A percentile compares a stretch with the other conserved stretches of the same genome.
These are phyloP conservation scores for Dasyurus viverrinus DNA, from an alignment of 2,113 vertebrate species.

Conservation along the genomic window DNA sequence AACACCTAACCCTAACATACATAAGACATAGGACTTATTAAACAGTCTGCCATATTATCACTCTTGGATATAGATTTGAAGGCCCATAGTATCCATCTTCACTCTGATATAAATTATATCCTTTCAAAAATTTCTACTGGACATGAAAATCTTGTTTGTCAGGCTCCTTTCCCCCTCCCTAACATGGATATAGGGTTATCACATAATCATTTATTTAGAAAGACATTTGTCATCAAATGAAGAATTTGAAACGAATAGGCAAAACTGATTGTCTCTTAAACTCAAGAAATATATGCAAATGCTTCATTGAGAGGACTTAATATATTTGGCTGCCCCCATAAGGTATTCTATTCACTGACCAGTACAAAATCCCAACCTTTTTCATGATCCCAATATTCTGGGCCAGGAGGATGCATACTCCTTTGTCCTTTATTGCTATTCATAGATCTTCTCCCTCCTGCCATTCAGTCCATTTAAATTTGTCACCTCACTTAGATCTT, in stretches of 20 bases:
- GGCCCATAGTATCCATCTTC: background rate
- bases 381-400: background rate
- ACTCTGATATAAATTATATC: background rate
- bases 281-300: no score
- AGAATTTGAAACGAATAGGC: background rate
- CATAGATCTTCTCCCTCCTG: background rate
- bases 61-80: background rate
- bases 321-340: no score
- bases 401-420: background rate
- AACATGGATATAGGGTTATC: background rate
- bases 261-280: no score
- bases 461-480: background rate
- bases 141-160: background rate
- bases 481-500: background rate
- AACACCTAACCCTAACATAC: no score
- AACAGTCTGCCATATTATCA: background rate
- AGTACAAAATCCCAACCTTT: background rate
- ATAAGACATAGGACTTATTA: no score
- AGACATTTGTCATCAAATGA: background rate
- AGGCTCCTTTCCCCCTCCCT: background rate
- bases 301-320: no score
- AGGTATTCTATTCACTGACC: background rate
- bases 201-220: background rate
- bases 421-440: background rate
- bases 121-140: background rate